Evolutionary conservation across 2,113 vertebrate species (phyloP).

Genomic region (Accipiter virgatus): DNA sequence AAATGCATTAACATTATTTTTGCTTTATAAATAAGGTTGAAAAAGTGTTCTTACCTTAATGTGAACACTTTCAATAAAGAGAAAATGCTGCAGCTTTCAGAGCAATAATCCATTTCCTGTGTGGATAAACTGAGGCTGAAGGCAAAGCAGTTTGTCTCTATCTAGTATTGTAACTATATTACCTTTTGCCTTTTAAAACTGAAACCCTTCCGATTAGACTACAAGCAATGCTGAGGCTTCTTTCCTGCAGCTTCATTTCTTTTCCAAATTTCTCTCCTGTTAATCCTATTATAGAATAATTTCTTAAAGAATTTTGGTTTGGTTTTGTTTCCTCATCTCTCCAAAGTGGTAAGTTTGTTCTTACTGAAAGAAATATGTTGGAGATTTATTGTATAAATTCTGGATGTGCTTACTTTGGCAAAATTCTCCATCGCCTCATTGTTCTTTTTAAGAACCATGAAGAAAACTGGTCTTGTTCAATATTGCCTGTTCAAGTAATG

Average conservation of each 20-base stretch:
- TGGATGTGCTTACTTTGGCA: background rate
- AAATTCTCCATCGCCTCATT: background rate
- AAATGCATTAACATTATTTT: constrained; percentile 70
- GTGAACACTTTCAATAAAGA: constrained; percentile 52
- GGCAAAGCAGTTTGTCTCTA: constrained; percentile 58
- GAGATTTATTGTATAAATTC: background rate
- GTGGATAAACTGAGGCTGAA: constrained; percentile 64
- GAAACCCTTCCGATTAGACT: background rate
- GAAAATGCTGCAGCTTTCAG: constrained; percentile 53
- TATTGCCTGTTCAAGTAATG: background rate
- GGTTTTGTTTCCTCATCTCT: background rate
- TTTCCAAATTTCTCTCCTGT: background rate
- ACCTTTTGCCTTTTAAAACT: constrained; percentile 26
- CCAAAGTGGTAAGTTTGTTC: background rate
- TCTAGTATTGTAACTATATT: constrained; percentile 17
- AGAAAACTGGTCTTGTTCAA: constrained; percentile 1
- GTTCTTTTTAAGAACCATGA: background rate
- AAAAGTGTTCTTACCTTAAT: constrained; percentile 46
- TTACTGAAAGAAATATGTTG: background rate
- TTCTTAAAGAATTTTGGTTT: background rate
- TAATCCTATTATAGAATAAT: background rate
- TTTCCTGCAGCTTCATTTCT: background rate
- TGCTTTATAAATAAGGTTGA: constrained; percentile 70
- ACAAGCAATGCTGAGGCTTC: background rate
- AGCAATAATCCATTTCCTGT: constrained; percentile 54